Evolutionary conservation across 1,140 invertebrate genomes (phyloP).

Genomic region (Drosophila hydei): DNA sequence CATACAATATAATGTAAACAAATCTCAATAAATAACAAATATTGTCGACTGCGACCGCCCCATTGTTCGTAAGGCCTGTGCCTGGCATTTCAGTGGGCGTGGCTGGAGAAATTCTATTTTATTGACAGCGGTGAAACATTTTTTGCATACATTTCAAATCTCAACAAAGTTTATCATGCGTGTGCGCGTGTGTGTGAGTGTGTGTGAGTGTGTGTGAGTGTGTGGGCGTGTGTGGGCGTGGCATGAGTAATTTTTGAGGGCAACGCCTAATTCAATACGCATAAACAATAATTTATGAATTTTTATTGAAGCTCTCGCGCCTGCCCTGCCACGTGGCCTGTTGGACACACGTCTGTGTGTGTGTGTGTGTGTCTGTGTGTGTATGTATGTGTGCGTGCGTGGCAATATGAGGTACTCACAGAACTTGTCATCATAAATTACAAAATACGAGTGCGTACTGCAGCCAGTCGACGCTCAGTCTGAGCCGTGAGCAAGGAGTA

Average conservation of each 20-base stretch:
- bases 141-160: slow-evolving; percentile 53
- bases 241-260: slow-evolving; percentile 22
- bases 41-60: slow-evolving; percentile 16
- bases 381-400: not conserved
- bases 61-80: slow-evolving; percentile 15
- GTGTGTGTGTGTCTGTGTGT: not conserved
- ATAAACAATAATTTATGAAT: slow-evolving; percentile 61
- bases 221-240: slow-evolving; percentile 9
- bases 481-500: not conserved
- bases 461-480: slow-evolving; percentile 2
- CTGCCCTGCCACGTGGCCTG: slow-evolving; percentile 25
- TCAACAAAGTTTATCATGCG: slow-evolving; percentile 10
- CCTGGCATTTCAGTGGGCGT: slow-evolving; percentile 40
- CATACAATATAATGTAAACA: slow-evolving; percentile 44
- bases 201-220: not conserved
- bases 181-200: not conserved
- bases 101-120: slow-evolving; percentile 55
- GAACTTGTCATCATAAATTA: slow-evolving; percentile 43
- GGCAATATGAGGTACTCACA: slow-evolving; percentile 28
- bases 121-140: slow-evolving; percentile 47
- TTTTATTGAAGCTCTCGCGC: slow-evolving; percentile 48
- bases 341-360: not conserved
- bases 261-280: slow-evolving; percentile 55
- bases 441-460: slow-evolving; percentile 28
- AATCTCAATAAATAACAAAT: slow-evolving; percentile 48